phyloP scores from a whole-genome alignment of 2,797 vertebrate genomes.

The Premnoplex brunnescens region DNA sequence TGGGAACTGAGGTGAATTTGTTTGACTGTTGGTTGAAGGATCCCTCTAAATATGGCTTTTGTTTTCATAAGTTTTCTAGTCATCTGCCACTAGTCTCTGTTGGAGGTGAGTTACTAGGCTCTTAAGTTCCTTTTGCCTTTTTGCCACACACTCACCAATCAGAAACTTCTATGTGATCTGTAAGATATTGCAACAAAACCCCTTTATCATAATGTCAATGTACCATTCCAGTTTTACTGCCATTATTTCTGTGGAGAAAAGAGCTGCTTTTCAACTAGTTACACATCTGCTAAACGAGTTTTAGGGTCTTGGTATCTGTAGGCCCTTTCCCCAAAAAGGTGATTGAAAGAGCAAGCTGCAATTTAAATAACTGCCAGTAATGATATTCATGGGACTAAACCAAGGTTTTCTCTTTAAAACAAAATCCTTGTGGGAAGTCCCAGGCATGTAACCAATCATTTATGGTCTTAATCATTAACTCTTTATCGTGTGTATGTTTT shows the following conservation, averaged over 20 bases:
- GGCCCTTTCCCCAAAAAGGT: neutral
- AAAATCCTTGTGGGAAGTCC: constrained; percentile 49
- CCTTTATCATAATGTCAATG: neutral
- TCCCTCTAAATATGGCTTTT: neutral
- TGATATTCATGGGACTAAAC: constrained; percentile 40
- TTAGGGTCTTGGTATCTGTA: neutral
- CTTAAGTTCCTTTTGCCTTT: neutral
- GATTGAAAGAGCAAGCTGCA: neutral
- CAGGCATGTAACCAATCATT: constrained; percentile 52
- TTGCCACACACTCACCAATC: neutral
- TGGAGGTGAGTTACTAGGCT: neutral
- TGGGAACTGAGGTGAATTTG: neutral
- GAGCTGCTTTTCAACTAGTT: neutral
- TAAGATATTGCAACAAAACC: neutral
- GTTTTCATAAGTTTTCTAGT: neutral
- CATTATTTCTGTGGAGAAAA: neutral
- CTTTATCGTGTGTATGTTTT: constrained; percentile 66
- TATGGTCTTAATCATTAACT: constrained; percentile 23
- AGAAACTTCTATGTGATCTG: neutral
- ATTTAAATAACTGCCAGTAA: constrained; percentile 16
- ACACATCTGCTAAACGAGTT: constrained; percentile 2
- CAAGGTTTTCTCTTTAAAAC: constrained; percentile 34
- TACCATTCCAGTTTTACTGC: neutral
- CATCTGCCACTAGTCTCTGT: neutral
- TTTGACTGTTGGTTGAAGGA: accelerated